A percentile compares a stretch with the other conserved stretches of the same genome.
These are phyloP conservation scores for Hybos culiciformis DNA, from an alignment of 2,888 invertebrate species.

Conservation along the genomic window DNA sequence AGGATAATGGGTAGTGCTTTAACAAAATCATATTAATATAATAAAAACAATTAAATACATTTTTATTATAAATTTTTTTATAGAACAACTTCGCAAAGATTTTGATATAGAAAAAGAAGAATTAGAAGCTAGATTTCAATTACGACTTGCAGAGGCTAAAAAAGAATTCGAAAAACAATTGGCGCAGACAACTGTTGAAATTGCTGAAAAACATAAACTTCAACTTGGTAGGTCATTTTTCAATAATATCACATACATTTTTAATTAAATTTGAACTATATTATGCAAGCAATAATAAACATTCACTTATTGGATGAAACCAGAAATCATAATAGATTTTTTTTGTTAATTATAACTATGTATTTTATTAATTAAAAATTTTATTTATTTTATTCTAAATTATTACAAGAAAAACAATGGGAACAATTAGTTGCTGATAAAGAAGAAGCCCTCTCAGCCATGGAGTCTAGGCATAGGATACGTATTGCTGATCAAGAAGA, in stretches of 20 bases:
- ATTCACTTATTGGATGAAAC: neutral
- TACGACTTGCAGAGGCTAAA: constrained; percentile 38
- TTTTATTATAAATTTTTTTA: too few relatives aligned
- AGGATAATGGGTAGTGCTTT: neutral
- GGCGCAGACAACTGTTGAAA: constrained; percentile 42
- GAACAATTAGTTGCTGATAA: constrained; percentile 42
- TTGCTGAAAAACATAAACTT: constrained; percentile 47
- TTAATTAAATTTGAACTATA: neutral
- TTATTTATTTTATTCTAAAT: neutral
- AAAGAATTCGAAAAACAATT: constrained; percentile 33
- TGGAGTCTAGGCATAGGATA: constrained; percentile 41
- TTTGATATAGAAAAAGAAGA: constrained; percentile 56
- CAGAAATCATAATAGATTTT: neutral
- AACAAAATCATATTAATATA: too few relatives aligned
- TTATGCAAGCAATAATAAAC: neutral
- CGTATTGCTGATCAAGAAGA: constrained; percentile 31
- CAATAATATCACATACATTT: constrained; percentile 29
- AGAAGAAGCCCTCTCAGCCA: constrained; percentile 39
- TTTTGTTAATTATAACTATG: constrained; percentile 4
- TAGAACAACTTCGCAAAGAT: constrained; percentile 36
- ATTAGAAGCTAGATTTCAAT: constrained; percentile 59
- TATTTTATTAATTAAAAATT: constrained; percentile 11
- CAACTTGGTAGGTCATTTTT: constrained; percentile 46
- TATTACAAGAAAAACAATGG: constrained; percentile 38
- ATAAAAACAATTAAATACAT: neutral